Evolutionary conservation across 2,797 vertebrate genomes (phyloP), one percentile per base, ranked within the genome.

Genomic region (Nannoperca australis): DNA sequence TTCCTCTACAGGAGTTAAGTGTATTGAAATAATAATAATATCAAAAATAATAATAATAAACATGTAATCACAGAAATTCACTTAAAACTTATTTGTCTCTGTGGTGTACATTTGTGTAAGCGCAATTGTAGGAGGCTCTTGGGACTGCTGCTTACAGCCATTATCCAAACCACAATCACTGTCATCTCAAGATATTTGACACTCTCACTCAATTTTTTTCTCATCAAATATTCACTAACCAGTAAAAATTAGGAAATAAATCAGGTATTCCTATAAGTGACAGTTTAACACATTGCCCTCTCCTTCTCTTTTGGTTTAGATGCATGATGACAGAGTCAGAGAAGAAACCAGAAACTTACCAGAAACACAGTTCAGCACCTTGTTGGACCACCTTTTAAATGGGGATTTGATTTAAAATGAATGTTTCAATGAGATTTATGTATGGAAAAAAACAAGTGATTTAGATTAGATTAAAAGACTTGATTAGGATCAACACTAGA

Each of bases 161-260:
- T 86, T 81, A 80, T 75, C 73, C 54, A 76, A 78, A 65, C 81
- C 79, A 30, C 73, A 70, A 56, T 50, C 64, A 45, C 63, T 63
- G 61, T 50, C 70, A 56, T 63, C 68, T 44, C 20, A 50, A 80
- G 34, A 53, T 22, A 66, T 30, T 44, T 6, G 47, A 13, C 51
- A 50, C 55, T 51, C 44, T 17, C 17, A 30, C 45, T 67, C 27
- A 18, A n/a, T 34, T 61, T 74, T 53, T 53, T 50, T 60, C 24
- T 70, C 58, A 69, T 51, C 66, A 65, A 80, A 81, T 32, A 74
- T 79, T 62, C 42, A 27, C 36, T 22, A 53, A 76, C 59, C 59
- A 76, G 51, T 36, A 73, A 27, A 40, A 60, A 72, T 49, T 12
- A 32, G 44, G 40, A 10, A 79, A 81, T 58, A 50, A 68, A 54